phyloP scores from a whole-genome alignment of 2,797 vertebrate species.

The Mormyrus proboscirostris region DNA sequence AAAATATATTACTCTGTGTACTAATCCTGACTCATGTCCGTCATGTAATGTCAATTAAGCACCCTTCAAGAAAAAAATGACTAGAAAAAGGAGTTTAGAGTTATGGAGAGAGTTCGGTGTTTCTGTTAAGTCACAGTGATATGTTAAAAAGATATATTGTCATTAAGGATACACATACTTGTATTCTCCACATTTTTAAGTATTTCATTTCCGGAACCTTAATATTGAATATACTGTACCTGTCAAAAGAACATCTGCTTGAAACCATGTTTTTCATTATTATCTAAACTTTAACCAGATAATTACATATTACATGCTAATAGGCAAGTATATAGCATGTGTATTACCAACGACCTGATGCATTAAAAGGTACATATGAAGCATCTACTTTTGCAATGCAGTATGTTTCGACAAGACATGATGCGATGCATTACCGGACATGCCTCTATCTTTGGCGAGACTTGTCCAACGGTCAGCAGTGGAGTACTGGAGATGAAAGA shows the following conservation, averaged over 20 bases:
- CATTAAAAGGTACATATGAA: neutral
- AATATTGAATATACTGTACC: neutral
- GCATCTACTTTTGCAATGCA: neutral
- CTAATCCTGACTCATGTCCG: neutral
- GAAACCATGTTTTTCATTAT: neutral
- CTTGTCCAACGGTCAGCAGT: neutral
- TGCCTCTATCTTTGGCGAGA: neutral
- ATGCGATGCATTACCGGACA: neutral
- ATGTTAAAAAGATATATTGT: neutral
- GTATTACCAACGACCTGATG: neutral
- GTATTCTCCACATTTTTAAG: neutral
- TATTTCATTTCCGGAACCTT: neutral
- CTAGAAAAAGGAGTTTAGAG: neutral
- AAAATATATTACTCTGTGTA: neutral
- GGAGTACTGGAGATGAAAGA: neutral
- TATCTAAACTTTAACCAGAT: neutral
- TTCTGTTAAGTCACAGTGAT: neutral
- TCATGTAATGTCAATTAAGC: neutral
- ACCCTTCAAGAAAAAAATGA: neutral
- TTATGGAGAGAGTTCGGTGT: neutral
- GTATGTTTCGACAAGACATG: neutral
- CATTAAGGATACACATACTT: neutral
- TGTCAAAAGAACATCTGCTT: neutral
- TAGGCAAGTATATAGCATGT: neutral
- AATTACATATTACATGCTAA: neutral